Conservation (phyloP, 2,888 invertebrate genomes). For the Drosophila bunnanda region DNA sequence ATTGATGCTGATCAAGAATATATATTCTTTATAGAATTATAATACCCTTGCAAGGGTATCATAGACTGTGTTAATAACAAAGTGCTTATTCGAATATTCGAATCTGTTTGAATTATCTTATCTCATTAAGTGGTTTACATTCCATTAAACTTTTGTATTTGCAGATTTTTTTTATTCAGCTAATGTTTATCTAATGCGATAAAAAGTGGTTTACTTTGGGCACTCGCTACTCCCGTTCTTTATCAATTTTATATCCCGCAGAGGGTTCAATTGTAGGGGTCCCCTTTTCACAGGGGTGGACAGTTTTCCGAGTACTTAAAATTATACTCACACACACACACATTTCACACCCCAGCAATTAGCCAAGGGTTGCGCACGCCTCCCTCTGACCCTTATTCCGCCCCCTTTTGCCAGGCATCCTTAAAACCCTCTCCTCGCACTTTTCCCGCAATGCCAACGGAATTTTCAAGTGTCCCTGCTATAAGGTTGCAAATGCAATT, state of each 20-base stretch:
- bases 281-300: conserved; percentile 43
- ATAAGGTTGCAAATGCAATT: conserved; percentile 64
- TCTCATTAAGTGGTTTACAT: conserved; percentile 11
- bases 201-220: conserved; percentile 40
- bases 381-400: conserved; percentile 13
- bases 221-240: conserved; percentile 16
- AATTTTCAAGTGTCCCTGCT: conserved; percentile 63
- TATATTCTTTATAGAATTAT: no score
- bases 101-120: conserved; percentile 4
- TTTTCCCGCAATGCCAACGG: conserved; percentile 19
- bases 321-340: conserved; percentile 35
- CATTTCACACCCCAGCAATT: conserved; percentile 72
- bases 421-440: conserved; percentile 11
- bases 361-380: conserved; percentile 62
- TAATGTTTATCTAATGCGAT: conserved; percentile 31
- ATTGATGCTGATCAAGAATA: no score
- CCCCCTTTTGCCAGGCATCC: conserved; percentile 12
- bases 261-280: conserved; percentile 9
- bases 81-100: neutral
- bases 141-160: neutral
- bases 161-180: conserved; percentile 30
- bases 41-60: no score
- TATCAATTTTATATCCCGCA: conserved; percentile 16
- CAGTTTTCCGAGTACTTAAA: conserved; percentile 23
- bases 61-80: neutral